A percentile compares a stretch with the other conserved stretches of the same genome.
phyloP scores from a whole-genome alignment of 1,140 invertebrate species.

The Homarus americanus region DNA sequence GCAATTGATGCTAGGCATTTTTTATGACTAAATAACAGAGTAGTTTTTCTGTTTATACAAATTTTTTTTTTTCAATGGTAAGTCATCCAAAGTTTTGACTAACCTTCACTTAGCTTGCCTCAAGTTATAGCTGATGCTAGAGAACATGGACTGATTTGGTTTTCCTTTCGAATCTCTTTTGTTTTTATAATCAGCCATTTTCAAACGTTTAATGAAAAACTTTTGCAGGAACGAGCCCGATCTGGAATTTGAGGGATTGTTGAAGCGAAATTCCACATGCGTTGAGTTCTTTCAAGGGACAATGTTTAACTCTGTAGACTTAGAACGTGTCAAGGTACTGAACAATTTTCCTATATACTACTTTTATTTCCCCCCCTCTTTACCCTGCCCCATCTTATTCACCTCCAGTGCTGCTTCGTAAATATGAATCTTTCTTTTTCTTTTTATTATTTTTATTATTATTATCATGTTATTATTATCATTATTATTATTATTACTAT shows the following conservation, averaged over 20 bases:
- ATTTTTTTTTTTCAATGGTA: neutral
- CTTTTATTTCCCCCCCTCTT: constrained; percentile 54
- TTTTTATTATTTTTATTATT: neutral
- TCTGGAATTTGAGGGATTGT: constrained; percentile 81
- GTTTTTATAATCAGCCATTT: constrained; percentile 35
- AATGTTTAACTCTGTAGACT: constrained; percentile 82
- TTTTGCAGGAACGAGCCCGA: constrained; percentile 79
- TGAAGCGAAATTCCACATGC: constrained; percentile 82
- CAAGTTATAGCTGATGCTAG: constrained; percentile 25
- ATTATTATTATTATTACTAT: neutral
- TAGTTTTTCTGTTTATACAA: neutral
- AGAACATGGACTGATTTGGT: constrained; percentile 28
- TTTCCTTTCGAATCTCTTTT: constrained; percentile 31
- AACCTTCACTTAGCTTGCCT: constrained; percentile 12
- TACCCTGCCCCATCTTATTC: constrained; percentile 46
- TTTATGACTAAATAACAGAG: neutral
- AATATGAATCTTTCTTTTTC: constrained; percentile 26
- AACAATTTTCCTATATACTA: constrained; percentile 70
- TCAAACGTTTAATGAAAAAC: constrained; percentile 63
- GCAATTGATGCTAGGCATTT: neutral
- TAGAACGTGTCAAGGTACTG: constrained; percentile 81
- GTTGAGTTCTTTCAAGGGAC: constrained; percentile 82
- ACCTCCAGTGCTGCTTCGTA: constrained; percentile 53
- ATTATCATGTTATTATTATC: neutral
- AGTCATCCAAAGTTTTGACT: neutral